phyloP scores from a whole-genome alignment of 2,797 vertebrate genomes.

The Babyrousa celebensis region DNA sequence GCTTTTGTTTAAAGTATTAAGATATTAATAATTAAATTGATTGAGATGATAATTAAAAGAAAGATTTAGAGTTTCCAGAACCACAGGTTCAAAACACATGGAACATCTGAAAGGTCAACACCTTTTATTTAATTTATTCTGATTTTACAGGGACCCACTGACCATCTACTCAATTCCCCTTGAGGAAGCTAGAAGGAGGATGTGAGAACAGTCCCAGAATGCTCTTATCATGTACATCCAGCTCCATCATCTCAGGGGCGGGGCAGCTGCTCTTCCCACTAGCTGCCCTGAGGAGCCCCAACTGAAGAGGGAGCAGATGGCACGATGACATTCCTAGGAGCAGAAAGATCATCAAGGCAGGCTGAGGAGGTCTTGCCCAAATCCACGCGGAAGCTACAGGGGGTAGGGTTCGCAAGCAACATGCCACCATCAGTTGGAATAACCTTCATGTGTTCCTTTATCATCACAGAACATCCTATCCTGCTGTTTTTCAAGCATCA shows the following conservation, averaged over 20 bases:
- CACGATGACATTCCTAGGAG: neutral
- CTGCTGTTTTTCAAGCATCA: neutral
- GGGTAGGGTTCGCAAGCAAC: neutral
- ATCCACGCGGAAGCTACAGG: neutral
- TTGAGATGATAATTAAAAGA: constrained; percentile 33
- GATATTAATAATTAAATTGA: constrained; percentile 30
- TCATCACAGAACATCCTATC: neutral
- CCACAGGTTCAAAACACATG: neutral
- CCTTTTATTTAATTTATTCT: neutral
- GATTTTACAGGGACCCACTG: neutral
- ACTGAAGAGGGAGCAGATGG: neutral
- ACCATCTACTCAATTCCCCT: neutral
- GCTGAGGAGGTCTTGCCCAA: neutral
- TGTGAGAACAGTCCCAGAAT: neutral
- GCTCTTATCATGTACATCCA: neutral
- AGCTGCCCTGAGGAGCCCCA: neutral
- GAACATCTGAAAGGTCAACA: neutral
- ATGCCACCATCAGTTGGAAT: neutral
- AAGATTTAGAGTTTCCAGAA: constrained; percentile 46
- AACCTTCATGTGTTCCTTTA: neutral
- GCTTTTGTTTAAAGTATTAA: constrained; percentile 49
- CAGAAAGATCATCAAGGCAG: neutral
- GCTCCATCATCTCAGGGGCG: neutral
- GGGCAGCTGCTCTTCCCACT: neutral
- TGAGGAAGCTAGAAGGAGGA: neutral